A percentile compares a stretch with the other conserved stretches of the same genome.
phyloP scores from a whole-genome alignment of 2,888 invertebrate species.

The Melanostoma mellinum region DNA sequence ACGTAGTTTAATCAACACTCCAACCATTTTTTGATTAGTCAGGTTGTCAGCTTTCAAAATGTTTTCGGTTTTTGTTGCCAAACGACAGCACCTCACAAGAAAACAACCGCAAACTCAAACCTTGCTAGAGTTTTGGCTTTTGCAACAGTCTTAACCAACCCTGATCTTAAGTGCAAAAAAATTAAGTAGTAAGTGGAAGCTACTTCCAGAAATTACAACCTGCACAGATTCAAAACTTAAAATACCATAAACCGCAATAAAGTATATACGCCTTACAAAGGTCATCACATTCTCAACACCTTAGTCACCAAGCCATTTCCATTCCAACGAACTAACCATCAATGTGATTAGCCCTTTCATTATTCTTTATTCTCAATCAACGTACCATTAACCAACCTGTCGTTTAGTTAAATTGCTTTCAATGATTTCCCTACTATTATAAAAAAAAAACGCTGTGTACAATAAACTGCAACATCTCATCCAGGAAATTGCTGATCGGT shows the following conservation, averaged over 20 bases:
- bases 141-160: no score
- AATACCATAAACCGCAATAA: slow-evolving; percentile 14
- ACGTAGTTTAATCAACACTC: no score
- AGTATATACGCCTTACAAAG: neutral
- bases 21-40: no score
- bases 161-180: no score
- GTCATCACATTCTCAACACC: slow-evolving; percentile 23
- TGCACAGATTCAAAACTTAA: neutral
- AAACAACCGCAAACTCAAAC: no score
- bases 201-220: neutral
- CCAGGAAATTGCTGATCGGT: neutral
- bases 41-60: no score
- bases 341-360: slow-evolving; percentile 7
- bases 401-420: slow-evolving; percentile 57
- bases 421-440: slow-evolving; percentile 15
- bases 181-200: no score
- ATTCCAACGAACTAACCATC: slow-evolving; percentile 17
- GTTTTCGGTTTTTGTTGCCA: no score
- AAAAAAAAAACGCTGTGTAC: slow-evolving; percentile 8
- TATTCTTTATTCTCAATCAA: slow-evolving; percentile 47
- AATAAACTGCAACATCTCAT: neutral
- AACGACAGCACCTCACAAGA: no score
- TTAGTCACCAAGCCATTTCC: slow-evolving; percentile 18
- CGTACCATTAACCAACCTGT: slow-evolving; percentile 54
- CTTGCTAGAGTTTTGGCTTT: no score